A percentile compares a stretch with the other conserved stretches of the same genome.
Conservation (phyloP, 2,888 invertebrate genomes). For the Ectemnius cavifrons region DNA sequence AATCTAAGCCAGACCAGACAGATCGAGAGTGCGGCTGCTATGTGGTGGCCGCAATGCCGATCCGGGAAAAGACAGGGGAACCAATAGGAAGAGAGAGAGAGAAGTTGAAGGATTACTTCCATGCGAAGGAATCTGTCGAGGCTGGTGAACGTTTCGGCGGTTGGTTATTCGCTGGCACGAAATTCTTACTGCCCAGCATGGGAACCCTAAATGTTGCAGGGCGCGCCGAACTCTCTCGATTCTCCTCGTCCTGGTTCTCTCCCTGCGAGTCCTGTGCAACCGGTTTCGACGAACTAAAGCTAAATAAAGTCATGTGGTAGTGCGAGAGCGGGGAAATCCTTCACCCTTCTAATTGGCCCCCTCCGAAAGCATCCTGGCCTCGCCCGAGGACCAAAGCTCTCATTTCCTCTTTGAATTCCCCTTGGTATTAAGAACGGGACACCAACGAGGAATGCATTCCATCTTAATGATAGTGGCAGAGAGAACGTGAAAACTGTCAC, state of each 20-base stretch:
- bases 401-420: too few relatives aligned
- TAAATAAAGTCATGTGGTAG: constrained; percentile 67
- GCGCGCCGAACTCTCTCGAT: constrained; percentile 50
- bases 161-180: constrained; percentile 33
- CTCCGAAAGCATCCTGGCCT: constrained; percentile 29
- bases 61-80: not conserved
- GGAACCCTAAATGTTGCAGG: constrained; percentile 59
- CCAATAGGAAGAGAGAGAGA: not conserved
- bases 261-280: constrained; percentile 49
- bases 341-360: constrained; percentile 49
- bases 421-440: too few relatives aligned
- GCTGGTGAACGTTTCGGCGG: constrained; percentile 32
- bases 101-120: constrained; percentile 30
- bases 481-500: too few relatives aligned
- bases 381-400: not conserved
- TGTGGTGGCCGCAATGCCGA: not conserved
- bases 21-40: not conserved
- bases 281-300: constrained; percentile 69
- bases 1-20: not conserved
- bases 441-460: too few relatives aligned
- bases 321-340: constrained; percentile 51
- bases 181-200: constrained; percentile 52
- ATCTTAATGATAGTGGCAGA: too few relatives aligned
- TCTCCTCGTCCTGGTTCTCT: constrained; percentile 12
- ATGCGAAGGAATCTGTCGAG: constrained; percentile 47